Percentiles rank a stretch among this genome's conserved stretches.
These are phyloP conservation scores for Campoplex capitator DNA, from an alignment of 2,888 invertebrate species.

Conservation along the genomic window DNA sequence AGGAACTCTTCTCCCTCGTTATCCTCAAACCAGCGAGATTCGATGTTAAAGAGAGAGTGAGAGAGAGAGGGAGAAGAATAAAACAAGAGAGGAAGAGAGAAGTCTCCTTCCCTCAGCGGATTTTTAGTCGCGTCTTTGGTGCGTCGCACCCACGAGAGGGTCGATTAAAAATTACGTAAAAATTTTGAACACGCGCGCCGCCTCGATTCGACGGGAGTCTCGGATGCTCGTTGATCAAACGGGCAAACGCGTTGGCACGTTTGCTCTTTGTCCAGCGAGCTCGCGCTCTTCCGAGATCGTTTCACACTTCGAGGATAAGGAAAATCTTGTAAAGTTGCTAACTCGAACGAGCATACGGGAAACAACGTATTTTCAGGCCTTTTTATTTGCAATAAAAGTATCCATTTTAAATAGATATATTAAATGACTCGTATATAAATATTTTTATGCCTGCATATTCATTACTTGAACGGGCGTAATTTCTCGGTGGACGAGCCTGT, in stretches of 20 bases:
- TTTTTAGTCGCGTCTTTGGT: conserved; percentile 6
- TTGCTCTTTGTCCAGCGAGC: neutral
- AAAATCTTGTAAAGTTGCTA: neutral
- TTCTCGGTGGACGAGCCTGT: conserved; percentile 47
- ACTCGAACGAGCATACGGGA: neutral
- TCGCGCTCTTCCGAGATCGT: neutral
- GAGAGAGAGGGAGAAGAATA: neutral
- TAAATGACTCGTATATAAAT: neutral
- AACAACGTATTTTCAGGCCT: neutral
- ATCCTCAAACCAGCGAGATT: conserved; percentile 55
- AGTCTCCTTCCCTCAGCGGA: neutral
- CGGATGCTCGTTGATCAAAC: conserved; percentile 58
- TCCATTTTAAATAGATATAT: neutral
- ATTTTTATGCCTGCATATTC: conserved; percentile 7
- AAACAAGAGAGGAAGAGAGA: neutral
- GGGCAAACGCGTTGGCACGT: neutral
- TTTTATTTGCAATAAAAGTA: neutral
- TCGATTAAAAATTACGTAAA: conserved; percentile 67
- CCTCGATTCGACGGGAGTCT: conserved; percentile 59
- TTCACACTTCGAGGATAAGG: conserved; percentile 20
- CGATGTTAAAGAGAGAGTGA: neutral
- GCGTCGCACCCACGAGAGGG: neutral
- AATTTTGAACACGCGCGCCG: conserved; percentile 62
- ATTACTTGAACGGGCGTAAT: neutral
- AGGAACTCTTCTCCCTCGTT: conserved; percentile 52